Evolutionary conservation across 2,888 invertebrate species (phyloP).

Genomic region (Agriotes lineatus): DNA sequence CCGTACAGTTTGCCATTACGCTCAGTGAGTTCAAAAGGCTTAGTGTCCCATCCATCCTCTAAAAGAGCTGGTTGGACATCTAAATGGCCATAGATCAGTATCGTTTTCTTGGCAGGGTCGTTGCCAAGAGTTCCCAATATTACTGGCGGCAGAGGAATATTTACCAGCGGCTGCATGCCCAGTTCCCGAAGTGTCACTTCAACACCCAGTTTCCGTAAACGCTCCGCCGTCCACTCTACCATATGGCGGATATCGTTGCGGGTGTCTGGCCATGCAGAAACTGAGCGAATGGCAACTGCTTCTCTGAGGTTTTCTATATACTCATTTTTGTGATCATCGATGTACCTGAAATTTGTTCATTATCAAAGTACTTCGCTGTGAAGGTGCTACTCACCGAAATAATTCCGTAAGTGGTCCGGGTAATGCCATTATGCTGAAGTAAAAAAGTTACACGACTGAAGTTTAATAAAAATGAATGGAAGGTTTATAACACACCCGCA

Average conservation of each 20-base stretch:
- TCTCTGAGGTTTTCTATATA: slow-evolving; percentile 86
- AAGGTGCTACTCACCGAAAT: not conserved
- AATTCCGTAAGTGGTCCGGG: not conserved
- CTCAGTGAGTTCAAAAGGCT: slow-evolving; percentile 92
- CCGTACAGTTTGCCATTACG: slow-evolving; percentile 91
- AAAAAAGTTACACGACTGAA: no score
- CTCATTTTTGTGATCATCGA: slow-evolving; percentile 81
- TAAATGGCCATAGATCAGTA: slow-evolving; percentile 95
- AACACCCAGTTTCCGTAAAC: slow-evolving; percentile 78
- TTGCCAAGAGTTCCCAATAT: slow-evolving; percentile 84
- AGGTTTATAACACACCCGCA: no score
- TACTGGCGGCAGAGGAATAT: slow-evolving; percentile 87
- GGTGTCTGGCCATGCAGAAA: slow-evolving; percentile 91
- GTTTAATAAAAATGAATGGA: no score
- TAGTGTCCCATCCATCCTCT: slow-evolving; percentile 95
- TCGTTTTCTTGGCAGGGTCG: slow-evolving; percentile 90
- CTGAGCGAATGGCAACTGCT: slow-evolving; percentile 93
- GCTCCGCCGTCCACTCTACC: slow-evolving; percentile 85
- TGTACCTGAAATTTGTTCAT: slow-evolving; percentile 70
- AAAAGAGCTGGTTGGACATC: slow-evolving; percentile 97
- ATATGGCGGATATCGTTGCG: slow-evolving; percentile 86
- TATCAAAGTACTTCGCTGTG: not conserved
- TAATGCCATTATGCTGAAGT: not conserved
- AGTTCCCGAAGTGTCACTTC: slow-evolving; percentile 77
- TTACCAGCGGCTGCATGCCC: no score